These are phyloP conservation scores for Drosophila nr. fundita DNA, from an alignment of 2,888 invertebrate genomes.

Conservation along the genomic window DNA sequence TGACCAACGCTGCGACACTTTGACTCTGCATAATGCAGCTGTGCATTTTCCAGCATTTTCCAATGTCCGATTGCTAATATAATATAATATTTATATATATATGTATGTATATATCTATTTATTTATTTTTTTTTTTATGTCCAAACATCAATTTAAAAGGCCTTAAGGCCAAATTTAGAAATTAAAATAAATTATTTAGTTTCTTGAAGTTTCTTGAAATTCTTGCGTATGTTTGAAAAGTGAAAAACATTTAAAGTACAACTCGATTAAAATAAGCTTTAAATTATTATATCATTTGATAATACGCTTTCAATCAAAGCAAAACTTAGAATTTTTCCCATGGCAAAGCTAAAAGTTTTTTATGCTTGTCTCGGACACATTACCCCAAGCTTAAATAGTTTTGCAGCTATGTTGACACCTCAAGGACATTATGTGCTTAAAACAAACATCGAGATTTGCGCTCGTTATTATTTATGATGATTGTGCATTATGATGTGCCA, in stretches of 20 bases:
- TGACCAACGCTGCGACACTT: constrained; percentile 41
- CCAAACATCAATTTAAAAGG: not conserved
- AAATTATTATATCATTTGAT: no score
- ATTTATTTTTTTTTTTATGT: no score
- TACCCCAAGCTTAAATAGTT: constrained; percentile 21
- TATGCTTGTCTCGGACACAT: not conserved
- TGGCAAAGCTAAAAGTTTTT: not conserved
- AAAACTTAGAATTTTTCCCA: not conserved
- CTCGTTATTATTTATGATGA: constrained; percentile 72
- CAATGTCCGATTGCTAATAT: not conserved
- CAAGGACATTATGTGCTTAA: constrained; percentile 16
- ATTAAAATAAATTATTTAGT: no score
- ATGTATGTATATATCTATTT: no score
- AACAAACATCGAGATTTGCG: constrained; percentile 41
- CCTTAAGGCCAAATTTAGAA: no score
- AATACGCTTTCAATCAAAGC: no score
- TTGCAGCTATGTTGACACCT: constrained; percentile 31
- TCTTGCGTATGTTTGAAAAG: no score
- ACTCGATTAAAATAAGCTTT: no score
- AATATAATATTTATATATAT: not conserved
- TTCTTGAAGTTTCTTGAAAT: no score
- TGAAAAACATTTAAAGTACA: no score
- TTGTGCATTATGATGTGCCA: constrained; percentile 71
- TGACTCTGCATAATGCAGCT: constrained; percentile 36
- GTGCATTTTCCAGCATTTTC: not conserved